phyloP scores from a whole-genome alignment of 92 coral and sea anemone species.

The Hydrozoanthus gracilis region DNA sequence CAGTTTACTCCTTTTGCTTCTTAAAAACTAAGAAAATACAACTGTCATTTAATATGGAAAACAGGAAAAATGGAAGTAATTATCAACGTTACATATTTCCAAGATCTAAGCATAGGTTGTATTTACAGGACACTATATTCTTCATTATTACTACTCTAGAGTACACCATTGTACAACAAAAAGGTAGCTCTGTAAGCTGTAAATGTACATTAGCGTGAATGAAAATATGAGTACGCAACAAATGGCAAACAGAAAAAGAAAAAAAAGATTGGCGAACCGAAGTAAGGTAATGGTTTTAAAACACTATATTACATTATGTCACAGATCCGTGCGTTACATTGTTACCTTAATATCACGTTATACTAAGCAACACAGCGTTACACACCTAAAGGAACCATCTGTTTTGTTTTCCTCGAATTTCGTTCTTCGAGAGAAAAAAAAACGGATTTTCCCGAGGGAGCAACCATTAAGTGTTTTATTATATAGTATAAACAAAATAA shows the following conservation, averaged over 20 bases:
- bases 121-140: neutral
- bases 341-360: neutral
- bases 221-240: neutral
- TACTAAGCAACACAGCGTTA: neutral
- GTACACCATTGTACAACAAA: constrained; percentile 8
- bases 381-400: neutral
- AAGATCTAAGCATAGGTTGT: too few species aligned
- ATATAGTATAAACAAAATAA: too few species aligned
- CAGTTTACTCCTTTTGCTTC: too few species aligned
- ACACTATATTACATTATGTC: too few species aligned
- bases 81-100: neutral
- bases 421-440: too few species aligned
- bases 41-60: too few species aligned
- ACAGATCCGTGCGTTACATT: neutral
- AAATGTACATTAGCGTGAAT: constrained; percentile 16
- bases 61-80: neutral
- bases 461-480: too few species aligned
- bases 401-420: too few species aligned
- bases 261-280: neutral
- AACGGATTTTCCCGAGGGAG: too few species aligned
- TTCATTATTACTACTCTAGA: neutral
- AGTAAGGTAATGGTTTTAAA: too few species aligned
- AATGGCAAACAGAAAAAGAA: constrained; percentile 15
- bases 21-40: too few species aligned
- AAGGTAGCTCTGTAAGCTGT: constrained; percentile 6